Percentiles rank a stretch among this genome's conserved stretches.
phyloP scores from a whole-genome alignment of 1,140 invertebrate species.

The Plodia interpunctella region DNA sequence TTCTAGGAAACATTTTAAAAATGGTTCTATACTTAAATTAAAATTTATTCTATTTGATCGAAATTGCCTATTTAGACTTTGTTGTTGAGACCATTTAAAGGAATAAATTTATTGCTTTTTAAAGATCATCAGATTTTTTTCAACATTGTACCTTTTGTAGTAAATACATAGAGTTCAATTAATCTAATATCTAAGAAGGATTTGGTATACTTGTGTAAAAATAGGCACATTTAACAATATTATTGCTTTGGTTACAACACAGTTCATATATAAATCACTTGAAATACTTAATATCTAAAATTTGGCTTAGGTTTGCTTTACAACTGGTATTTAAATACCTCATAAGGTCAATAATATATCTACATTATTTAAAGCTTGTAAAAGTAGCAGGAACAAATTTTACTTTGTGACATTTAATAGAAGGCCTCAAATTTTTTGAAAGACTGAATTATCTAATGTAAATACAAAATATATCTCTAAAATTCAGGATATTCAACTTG shows the following conservation, averaged over 20 bases:
- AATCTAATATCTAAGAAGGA: constrained; percentile 57
- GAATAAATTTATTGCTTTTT: constrained; percentile 2
- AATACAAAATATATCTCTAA: constrained; percentile 56
- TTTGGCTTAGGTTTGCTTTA: constrained; percentile 60
- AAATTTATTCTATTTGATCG: constrained; percentile 25
- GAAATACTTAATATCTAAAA: constrained; percentile 65
- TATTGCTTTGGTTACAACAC: constrained; percentile 75
- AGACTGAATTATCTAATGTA: constrained; percentile 54
- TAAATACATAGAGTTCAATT: constrained; percentile 34
- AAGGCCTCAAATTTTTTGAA: constrained; percentile 43
- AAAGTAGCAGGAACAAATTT: constrained; percentile 60
- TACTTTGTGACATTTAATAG: constrained; percentile 27
- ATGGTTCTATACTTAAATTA: constrained; percentile 30
- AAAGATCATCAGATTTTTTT: background rate
- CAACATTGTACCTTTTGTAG: too few relatives aligned
- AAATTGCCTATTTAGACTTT: constrained; percentile 23
- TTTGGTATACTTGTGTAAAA: constrained; percentile 64
- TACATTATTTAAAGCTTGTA: constrained; percentile 59
- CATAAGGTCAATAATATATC: constrained; percentile 55
- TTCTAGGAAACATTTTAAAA: constrained; percentile 24
- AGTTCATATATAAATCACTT: constrained; percentile 60
- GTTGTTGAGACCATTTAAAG: constrained; percentile 30
- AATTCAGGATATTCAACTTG: constrained; percentile 62
- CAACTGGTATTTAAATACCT: constrained; percentile 47
- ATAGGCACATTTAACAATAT: constrained; percentile 70